Conservation (phyloP, 2,888 invertebrate species). For the Diadegma fenestrale region DNA sequence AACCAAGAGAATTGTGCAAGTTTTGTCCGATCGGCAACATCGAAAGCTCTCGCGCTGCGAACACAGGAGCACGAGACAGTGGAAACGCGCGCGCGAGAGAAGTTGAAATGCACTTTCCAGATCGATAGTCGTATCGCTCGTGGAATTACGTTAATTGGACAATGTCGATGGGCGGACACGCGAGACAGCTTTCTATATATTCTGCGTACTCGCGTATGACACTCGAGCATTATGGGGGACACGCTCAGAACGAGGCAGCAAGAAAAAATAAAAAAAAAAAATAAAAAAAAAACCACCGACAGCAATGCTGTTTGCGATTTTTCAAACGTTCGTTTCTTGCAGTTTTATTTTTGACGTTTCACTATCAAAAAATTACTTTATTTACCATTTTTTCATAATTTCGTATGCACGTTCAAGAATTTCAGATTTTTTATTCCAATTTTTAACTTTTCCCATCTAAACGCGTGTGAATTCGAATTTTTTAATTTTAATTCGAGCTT, state of each 20-base stretch:
- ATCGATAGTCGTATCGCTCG: constrained; percentile 76
- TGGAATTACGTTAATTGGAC: constrained; percentile 80
- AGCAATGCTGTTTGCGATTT: background rate
- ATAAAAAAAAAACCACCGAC: background rate
- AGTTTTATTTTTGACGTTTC: background rate
- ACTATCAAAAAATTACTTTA: background rate
- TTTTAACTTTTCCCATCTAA: no score
- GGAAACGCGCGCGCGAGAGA: constrained; percentile 42
- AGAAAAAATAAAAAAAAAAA: background rate
- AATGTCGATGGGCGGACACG: constrained; percentile 74
- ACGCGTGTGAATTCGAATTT: no score
- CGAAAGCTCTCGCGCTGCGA: background rate
- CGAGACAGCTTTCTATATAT: constrained; percentile 77
- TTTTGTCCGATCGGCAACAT: constrained; percentile 40
- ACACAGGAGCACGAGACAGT: constrained; percentile 13
- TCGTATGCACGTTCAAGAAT: no score
- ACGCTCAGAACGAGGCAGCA: background rate
- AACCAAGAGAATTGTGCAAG: constrained; percentile 35
- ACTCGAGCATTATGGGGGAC: background rate
- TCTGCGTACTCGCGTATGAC: background rate
- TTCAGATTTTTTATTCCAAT: no score
- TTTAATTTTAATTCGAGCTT: no score
- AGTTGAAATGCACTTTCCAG: constrained; percentile 72
- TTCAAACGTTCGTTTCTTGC: background rate
- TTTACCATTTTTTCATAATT: background rate